These are phyloP conservation scores for Xylocampa areola DNA, from an alignment of 2,888 invertebrate species.

Conservation along the genomic window DNA sequence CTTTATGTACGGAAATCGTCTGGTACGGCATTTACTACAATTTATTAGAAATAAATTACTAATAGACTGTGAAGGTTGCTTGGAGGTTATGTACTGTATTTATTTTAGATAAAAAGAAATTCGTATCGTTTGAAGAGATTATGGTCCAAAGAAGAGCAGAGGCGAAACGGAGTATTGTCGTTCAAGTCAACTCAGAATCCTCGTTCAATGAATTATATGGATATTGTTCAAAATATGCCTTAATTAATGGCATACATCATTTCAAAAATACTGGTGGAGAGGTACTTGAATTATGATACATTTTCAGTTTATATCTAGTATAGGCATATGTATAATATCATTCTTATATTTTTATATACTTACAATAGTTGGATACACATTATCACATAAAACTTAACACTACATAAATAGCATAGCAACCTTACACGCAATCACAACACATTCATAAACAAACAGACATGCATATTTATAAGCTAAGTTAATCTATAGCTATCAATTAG, in stretches of 20 bases:
- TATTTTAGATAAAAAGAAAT: constrained; percentile 78
- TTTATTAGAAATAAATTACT: constrained; percentile 33
- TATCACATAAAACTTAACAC: no score
- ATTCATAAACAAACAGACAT: no score
- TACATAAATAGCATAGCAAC: no score
- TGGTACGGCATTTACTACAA: constrained; percentile 67
- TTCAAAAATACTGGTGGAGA: constrained; percentile 88
- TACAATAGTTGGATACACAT: no score
- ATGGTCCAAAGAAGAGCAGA: constrained; percentile 90
- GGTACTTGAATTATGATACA: constrained; percentile 66
- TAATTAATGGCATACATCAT: constrained; percentile 91
- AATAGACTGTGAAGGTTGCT: constrained; percentile 62
- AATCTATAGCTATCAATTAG: no score
- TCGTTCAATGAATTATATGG: constrained; percentile 92
- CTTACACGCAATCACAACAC: no score
- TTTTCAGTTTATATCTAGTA: not conserved
- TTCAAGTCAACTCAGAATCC: constrained; percentile 93
- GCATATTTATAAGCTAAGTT: no score
- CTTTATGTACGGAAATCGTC: constrained; percentile 72
- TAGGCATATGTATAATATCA: no score
- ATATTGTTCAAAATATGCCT: constrained; percentile 92
- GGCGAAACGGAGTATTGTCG: constrained; percentile 92
- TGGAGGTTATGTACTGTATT: constrained; percentile 81
- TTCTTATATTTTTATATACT: no score
- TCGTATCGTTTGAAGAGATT: constrained; percentile 89